A percentile compares a stretch with the other conserved stretches of the same genome.
Evolutionary conservation across 2,888 invertebrate species (phyloP).

Genomic region (Osmoderma eremita): DNA sequence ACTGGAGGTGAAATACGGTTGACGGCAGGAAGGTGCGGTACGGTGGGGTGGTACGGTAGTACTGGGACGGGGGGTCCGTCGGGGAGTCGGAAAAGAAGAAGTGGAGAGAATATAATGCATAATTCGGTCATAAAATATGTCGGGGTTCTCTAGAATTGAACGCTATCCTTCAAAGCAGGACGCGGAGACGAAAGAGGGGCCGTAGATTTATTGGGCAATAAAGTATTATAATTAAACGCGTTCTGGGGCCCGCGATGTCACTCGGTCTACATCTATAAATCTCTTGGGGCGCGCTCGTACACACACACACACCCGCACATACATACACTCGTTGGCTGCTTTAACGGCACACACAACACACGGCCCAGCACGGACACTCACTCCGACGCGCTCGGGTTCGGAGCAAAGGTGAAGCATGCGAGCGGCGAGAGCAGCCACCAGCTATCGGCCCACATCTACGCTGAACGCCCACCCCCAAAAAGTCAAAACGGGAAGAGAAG

Average conservation of each 20-base stretch:
- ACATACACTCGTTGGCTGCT: too few species aligned
- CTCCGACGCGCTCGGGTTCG: conserved; percentile 67
- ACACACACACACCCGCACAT: not conserved
- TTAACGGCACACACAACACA: too few species aligned
- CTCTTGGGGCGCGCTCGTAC: conserved; percentile 56
- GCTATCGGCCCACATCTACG: conserved; percentile 42
- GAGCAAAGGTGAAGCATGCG: conserved; percentile 65
- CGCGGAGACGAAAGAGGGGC: conserved; percentile 64
- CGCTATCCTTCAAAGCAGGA: conserved; percentile 70
- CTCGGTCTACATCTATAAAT: conserved; percentile 66
- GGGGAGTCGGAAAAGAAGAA: conserved; percentile 45
- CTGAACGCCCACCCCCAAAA: conserved; percentile 41
- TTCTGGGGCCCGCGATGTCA: conserved; percentile 66
- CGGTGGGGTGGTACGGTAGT: too few species aligned
- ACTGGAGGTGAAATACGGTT: conserved; percentile 5
- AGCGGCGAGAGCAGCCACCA: conserved; percentile 49
- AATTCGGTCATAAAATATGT: conserved; percentile 77
- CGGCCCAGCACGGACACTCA: conserved; percentile 63
- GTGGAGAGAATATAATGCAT: conserved; percentile 64
- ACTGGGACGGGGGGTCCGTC: too few species aligned
- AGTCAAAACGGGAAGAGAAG: not conserved
- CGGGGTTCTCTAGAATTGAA: conserved; percentile 73
- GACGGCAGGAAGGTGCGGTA: conserved; percentile 28
- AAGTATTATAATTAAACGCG: conserved; percentile 84
- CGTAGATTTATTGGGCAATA: conserved; percentile 80